Evolutionary conservation across 2,888 invertebrate species (phyloP), one percentile per base, ranked within the genome.

Genomic region (Linnaemya tessellans): DNA sequence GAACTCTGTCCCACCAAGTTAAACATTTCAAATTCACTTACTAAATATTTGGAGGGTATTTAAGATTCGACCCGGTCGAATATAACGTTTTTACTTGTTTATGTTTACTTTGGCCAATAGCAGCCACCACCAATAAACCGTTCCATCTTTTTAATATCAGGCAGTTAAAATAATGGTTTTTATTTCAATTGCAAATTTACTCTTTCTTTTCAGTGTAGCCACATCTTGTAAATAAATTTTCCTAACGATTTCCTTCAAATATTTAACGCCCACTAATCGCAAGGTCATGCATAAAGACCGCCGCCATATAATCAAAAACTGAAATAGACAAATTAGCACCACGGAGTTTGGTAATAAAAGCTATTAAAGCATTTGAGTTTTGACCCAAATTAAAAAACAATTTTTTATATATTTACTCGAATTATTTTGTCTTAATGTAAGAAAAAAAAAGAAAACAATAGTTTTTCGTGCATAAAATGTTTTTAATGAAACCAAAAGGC

Each of bases 371-470:
- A 10, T 58, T 58, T 58, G 58, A 15, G 3, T 58, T 58, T 58
- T 58, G 35, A 58, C 58, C 58, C 58, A 58, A 30, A 58, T 58
- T 58, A 58, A 58, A 58, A 58, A 30, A 35, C 58, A 30, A 58
- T 58, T 25, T n/a, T 58, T 58, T 20, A n/a, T 30, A 15, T 11
- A 22, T 54, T 56, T 25, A 41, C 1, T 11, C 41, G 13, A 11
- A 56, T 56, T 20, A 13, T 54, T 13, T 54, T 54, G 13, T 25
- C 22, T 54, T 54, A 13, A 2, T 10, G 10, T 22, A 13, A 56
- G 3, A 35, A 9, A 58, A 9, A 58, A 58, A 58, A 13, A 56
- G 3, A 35, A 9, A 58, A 9, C 30, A 58, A 58, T n/a, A n/a
- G 8, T 56, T 25, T 58, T 35, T 58, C 58, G 58, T 58, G 30